Evolutionary conservation across 92 coral and sea anemone genomes (phyloP), one percentile per base, ranked within the genome.

Genomic region (Bergia sp.): DNA sequence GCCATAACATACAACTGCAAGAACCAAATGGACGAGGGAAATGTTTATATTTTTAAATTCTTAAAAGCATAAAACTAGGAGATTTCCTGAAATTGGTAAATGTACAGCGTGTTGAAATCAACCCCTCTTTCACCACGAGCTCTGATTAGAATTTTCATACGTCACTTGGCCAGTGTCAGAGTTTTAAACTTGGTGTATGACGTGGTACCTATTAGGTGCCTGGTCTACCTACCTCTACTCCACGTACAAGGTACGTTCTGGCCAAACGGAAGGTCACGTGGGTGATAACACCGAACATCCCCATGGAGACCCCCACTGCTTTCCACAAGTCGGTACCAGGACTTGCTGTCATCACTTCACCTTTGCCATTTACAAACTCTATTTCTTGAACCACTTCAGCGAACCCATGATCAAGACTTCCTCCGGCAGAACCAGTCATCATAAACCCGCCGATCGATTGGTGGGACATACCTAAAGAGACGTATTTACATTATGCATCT

Each of bases 231-330:
- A 74, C 78, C 90, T 93, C 94, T 0, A 73, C 66, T 2, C 96
- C 96, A 41, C 82, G 21, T 45, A 94, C 91, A 21, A 81, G 89
- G 84, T 36, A 45, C 38, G 73, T 82, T 16, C 44, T 66, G 21
- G 89, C 90, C 29, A 94, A 86, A 58, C 93, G 91, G 81, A 94
- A 94, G 23, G 93, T 85, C 9, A 92, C 95, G 69, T 90, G 91
- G 50, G 96, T 94, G 57, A 94, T 94, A 47, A 94, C 82, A 3
- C 96, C 96, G 50, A 94, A 85, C 40, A 94, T 87, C 7, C 96
- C 96, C 96, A 94, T 90, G 20, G 95, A 92, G 12, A 94, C 95
- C 40, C 96, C 96, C 21, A 94, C 95, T 57, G 96, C 96, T 49
- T 87, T 42, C 94, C 94, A 94, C 47, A 90, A 42, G 38, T 94